Conservation (phyloP, 2,797 vertebrate genomes). For the Varecia variegata region DNA sequence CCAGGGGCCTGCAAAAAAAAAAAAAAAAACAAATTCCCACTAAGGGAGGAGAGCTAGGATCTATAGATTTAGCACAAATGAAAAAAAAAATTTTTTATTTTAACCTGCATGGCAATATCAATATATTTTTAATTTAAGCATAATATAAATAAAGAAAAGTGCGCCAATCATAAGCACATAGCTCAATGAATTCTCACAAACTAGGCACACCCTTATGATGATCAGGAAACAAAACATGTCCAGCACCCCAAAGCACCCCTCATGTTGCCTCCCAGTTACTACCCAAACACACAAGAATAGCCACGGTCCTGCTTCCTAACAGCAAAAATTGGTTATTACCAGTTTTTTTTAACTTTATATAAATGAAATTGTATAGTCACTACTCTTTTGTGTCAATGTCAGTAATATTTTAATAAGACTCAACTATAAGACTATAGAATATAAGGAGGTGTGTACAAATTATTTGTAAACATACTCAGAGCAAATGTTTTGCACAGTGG, state of each 20-base stretch:
- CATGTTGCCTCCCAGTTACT: neutral
- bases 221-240: neutral
- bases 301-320: neutral
- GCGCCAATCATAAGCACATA: neutral
- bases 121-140: neutral
- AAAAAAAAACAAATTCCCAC: neutral
- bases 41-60: neutral
- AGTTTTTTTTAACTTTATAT: neutral
- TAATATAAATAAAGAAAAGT: neutral
- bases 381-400: neutral
- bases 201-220: rapidly evolving
- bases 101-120: neutral
- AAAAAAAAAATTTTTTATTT: neutral
- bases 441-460: neutral
- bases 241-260: neutral
- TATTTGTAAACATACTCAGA: neutral
- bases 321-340: neutral
- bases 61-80: neutral
- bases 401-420: neutral
- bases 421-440: neutral
- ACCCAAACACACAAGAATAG: neutral
- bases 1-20: neutral
- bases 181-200: neutral
- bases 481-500: neutral
- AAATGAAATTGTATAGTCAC: neutral